phyloP scores from a whole-genome alignment of 2,797 vertebrate species.

The Oryzias dopingdopingensis region DNA sequence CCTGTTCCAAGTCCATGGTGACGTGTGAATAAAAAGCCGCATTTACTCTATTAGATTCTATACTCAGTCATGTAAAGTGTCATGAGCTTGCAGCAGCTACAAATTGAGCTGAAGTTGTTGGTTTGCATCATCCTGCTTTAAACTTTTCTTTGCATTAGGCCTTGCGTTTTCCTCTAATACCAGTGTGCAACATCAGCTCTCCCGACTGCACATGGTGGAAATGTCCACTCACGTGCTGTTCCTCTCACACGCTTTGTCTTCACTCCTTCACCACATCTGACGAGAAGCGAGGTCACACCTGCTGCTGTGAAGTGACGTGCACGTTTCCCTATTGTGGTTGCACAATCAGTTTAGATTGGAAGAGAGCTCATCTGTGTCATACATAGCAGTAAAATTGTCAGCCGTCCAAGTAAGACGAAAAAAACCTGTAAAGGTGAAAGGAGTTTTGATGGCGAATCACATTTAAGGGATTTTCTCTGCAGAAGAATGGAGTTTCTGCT shows the following conservation, averaged over 20 bases:
- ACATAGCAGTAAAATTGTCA: neutral
- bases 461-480: neutral
- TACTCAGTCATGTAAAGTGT: too few relatives aligned
- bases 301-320: conserved; percentile 31
- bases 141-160: neutral
- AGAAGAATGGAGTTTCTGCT: neutral
- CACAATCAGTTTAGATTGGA: neutral
- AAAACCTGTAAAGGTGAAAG: neutral
- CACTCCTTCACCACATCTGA: conserved; percentile 6
- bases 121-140: neutral
- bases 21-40: neutral
- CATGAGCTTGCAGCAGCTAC: too few relatives aligned
- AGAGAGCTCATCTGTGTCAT: neutral
- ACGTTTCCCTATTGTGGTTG: conserved; percentile 26
- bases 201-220: conserved; percentile 11
- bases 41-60: too few relatives aligned
- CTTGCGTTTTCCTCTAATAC: neutral
- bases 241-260: conserved; percentile 1
- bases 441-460: neutral
- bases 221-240: conserved; percentile 5
- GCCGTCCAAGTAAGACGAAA: neutral
- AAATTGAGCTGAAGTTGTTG: neutral
- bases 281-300: conserved; percentile 32
- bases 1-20: neutral
- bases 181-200: neutral